Conservation (phyloP, 1,140 invertebrate species). For the Meteorus sp. region DNA sequence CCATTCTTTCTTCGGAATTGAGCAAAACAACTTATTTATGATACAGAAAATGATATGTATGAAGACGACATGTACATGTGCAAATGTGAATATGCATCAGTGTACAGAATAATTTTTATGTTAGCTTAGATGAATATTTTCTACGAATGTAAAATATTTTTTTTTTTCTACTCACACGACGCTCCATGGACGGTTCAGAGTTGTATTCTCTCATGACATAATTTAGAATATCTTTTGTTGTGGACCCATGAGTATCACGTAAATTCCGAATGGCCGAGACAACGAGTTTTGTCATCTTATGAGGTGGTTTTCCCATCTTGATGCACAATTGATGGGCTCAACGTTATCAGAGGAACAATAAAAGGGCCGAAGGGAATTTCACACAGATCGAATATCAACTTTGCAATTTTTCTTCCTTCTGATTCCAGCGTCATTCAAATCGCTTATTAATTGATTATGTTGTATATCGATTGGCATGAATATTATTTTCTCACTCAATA, state of each 20-base stretch:
- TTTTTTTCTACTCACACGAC: slow-evolving; percentile 37
- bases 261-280: slow-evolving; percentile 48
- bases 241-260: slow-evolving; percentile 47
- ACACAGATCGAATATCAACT: too few species aligned
- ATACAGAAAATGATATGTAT: too few species aligned
- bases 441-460: too few species aligned
- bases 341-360: too few species aligned
- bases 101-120: too few species aligned
- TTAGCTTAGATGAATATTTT: neutral
- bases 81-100: too few species aligned
- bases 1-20: neutral
- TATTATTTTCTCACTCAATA: too few species aligned
- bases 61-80: too few species aligned
- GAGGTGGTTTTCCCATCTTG: slow-evolving; percentile 35
- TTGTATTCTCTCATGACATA: slow-evolving; percentile 48
- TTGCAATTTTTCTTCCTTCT: too few species aligned
- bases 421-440: too few species aligned
- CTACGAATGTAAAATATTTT: neutral
- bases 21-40: slow-evolving; percentile 23
- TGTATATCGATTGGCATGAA: too few species aligned
- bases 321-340: neutral
- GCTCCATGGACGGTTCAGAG: slow-evolving; percentile 37
- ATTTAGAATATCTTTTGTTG: slow-evolving; percentile 49
- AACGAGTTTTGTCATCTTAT: slow-evolving; percentile 46
- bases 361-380: too few species aligned